These are phyloP conservation scores for Anguilla japonica DNA, from an alignment of 2,113 vertebrate genomes.

Conservation along the genomic window DNA sequence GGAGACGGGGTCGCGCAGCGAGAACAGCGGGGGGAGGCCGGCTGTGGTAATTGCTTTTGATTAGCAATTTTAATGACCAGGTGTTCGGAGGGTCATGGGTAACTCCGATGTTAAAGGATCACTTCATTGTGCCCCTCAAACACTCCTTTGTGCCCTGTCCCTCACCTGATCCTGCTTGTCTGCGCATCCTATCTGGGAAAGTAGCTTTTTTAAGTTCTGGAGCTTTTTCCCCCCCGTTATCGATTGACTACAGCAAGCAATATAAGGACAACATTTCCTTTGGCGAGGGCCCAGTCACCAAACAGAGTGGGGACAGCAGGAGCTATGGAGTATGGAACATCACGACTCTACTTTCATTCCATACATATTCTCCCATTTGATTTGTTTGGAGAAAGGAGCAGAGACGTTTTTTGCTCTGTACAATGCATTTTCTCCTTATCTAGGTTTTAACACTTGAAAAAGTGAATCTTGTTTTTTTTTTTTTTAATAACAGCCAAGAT, in stretches of 20 bases:
- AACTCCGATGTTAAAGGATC: constrained; percentile 12
- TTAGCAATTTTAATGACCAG: constrained; percentile 93
- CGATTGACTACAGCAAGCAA: constrained; percentile 50
- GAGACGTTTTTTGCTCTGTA: background rate
- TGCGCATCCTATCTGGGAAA: background rate
- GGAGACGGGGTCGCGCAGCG: constrained; percentile 75
- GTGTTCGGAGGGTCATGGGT: constrained; percentile 71
- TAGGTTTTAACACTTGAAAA: constrained; percentile 8
- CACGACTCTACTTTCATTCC: constrained; percentile 15
- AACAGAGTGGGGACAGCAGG: constrained; percentile 47
- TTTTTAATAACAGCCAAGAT: background rate
- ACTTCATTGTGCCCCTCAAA: background rate
- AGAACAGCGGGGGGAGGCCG: constrained; percentile 68
- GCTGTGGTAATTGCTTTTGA: constrained; percentile 82
- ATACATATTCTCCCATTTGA: background rate
- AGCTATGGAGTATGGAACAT: constrained; percentile 27
- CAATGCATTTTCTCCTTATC: background rate
- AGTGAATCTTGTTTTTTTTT: background rate
- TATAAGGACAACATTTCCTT: constrained; percentile 44
- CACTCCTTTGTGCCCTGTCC: background rate
- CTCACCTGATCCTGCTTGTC: background rate
- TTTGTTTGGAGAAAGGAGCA: constrained; percentile 7
- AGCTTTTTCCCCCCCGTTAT: constrained; percentile 37
- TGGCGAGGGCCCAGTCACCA: constrained; percentile 48
- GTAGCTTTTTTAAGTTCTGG: background rate